phyloP scores from a whole-genome alignment of 2,797 vertebrate species.

The Cuculus canorus region DNA sequence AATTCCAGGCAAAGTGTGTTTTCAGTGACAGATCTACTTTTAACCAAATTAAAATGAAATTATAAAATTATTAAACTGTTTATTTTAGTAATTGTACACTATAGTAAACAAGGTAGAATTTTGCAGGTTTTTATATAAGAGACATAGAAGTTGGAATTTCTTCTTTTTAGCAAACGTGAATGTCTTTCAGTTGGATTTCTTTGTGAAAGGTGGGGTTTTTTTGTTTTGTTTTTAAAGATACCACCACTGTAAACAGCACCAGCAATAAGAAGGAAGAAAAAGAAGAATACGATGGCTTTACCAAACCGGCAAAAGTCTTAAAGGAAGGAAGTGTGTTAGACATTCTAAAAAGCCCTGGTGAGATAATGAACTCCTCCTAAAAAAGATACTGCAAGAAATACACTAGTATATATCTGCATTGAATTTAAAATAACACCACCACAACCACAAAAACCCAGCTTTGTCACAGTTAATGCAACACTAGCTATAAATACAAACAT shows the following conservation, averaged over 20 bases:
- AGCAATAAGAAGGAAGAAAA: slow-evolving; percentile 75
- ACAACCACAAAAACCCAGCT: background rate
- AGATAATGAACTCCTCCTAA: slow-evolving; percentile 42
- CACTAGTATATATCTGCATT: background rate
- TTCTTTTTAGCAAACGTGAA: background rate
- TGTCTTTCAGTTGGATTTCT: background rate
- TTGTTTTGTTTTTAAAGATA: slow-evolving; percentile 49
- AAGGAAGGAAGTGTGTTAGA: slow-evolving; percentile 96
- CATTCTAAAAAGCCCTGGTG: slow-evolving; percentile 90
- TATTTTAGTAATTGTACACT: background rate
- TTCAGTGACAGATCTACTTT: background rate
- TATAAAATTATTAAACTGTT: too few relatives aligned
- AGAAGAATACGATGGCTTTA: slow-evolving; percentile 84
- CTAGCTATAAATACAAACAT: background rate
- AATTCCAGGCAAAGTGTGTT: background rate
- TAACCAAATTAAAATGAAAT: background rate
- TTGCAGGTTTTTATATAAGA: background rate
- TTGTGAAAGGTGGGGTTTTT: background rate
- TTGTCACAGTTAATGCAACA: background rate
- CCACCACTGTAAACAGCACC: slow-evolving; percentile 60
- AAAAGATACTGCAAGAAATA: background rate
- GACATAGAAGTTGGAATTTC: background rate
- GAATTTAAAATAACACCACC: background rate
- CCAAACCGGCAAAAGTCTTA: slow-evolving; percentile 88
- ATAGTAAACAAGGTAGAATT: background rate